phyloP scores from a whole-genome alignment of 2,888 invertebrate genomes.

The Quadroppia sp. region DNA sequence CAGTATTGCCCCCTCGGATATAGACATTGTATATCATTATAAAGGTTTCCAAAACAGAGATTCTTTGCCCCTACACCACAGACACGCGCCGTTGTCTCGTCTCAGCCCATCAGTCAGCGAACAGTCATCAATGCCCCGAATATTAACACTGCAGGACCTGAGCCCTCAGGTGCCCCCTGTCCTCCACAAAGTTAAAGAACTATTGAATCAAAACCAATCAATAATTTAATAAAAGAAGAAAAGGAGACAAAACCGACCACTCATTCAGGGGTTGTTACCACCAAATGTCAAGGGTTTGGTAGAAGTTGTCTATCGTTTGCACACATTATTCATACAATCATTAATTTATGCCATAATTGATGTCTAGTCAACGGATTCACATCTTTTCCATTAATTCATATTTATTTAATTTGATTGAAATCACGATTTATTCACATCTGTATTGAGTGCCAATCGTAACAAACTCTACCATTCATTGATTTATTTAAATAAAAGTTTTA shows the following conservation, averaged over 20 bases:
- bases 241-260: conserved; percentile 65
- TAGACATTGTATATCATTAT: conserved; percentile 93
- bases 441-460: no score
- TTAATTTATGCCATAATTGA: no score
- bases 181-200: conserved; percentile 23
- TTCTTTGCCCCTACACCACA: conserved; percentile 70
- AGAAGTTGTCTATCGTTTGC: background rate
- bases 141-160: conserved; percentile 86
- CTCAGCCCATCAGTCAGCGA: conserved; percentile 81
- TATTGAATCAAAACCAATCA: background rate
- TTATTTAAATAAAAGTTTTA: no score
- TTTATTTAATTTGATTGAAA: no score
- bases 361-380: no score
- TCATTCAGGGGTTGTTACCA: conserved; percentile 95
- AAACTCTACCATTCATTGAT: no score
- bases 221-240: conserved; percentile 8
- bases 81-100: conserved; percentile 81
- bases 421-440: no score
- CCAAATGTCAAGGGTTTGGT: conserved; percentile 30
- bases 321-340: background rate
- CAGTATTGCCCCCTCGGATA: conserved; percentile 94
- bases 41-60: conserved; percentile 81
- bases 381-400: no score
- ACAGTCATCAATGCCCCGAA: conserved; percentile 83
- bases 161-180: conserved; percentile 55